phyloP scores from a whole-genome alignment of 2,888 invertebrate genomes.

The Drosophila tanythrix region DNA sequence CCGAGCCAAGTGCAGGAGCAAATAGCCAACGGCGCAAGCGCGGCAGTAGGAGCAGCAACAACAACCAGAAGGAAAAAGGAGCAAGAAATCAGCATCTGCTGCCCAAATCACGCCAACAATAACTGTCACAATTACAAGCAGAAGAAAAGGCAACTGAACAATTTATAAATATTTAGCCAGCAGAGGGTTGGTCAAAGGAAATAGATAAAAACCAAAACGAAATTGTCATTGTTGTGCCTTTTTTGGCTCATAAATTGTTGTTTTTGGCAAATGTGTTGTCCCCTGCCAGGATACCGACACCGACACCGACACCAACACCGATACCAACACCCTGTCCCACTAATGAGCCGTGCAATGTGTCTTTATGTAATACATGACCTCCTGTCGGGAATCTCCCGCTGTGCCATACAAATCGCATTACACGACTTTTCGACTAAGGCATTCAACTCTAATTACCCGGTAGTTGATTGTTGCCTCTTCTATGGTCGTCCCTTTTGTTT shows the following conservation, averaged over 20 bases:
- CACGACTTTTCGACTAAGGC: conserved; percentile 82
- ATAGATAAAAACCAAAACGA: conserved; percentile 75
- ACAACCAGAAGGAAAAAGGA: not conserved
- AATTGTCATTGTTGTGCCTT: conserved; percentile 74
- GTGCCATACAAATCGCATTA: conserved; percentile 83
- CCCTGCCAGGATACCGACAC: not conserved
- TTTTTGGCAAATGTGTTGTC: conserved; percentile 51
- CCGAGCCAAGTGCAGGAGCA: conserved; percentile 72
- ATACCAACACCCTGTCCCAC: conserved; percentile 5
- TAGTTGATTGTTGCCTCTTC: conserved; percentile 68
- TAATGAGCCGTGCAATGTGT: conserved; percentile 76
- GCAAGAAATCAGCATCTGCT: conserved; percentile 31
- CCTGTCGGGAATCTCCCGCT: conserved; percentile 61
- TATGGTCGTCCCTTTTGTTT: conserved; percentile 52
- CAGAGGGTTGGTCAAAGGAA: conserved; percentile 38
- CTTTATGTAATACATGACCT: conserved; percentile 70
- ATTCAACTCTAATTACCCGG: conserved; percentile 80
- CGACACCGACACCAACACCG: not conserved
- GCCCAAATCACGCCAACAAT: conserved; percentile 54
- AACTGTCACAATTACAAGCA: conserved; percentile 55
- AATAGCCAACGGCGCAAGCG: conserved; percentile 62
- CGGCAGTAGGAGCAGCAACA: not conserved
- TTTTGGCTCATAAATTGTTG: conserved; percentile 55
- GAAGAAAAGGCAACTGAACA: conserved; percentile 61
- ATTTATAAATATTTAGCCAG: conserved; percentile 83